These are phyloP conservation scores for Alectoris magna DNA, from an alignment of 2,797 vertebrate genomes.

Conservation along the genomic window DNA sequence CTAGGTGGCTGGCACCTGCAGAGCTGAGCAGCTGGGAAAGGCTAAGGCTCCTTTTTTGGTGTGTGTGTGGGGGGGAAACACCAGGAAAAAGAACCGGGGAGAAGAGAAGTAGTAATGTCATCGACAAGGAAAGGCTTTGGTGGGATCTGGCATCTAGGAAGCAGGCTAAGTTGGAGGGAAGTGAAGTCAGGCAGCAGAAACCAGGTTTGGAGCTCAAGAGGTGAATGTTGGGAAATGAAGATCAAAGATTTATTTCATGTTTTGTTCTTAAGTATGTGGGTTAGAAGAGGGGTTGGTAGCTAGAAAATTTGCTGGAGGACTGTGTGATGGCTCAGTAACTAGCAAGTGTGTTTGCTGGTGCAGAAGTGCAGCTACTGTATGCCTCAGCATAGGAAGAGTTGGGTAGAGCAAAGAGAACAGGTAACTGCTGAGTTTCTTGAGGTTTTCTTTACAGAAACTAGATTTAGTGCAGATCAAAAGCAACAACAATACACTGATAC, in stretches of 20 bases:
- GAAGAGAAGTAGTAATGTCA: neutral
- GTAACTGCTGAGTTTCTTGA: neutral
- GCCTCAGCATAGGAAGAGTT: neutral
- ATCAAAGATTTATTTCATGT: neutral
- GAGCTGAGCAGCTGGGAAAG: neutral
- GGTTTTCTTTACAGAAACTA: neutral
- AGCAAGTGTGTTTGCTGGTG: neutral
- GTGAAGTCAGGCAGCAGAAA: neutral
- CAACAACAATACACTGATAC: neutral
- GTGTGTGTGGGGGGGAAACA: neutral
- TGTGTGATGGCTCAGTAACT: neutral
- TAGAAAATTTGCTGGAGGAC: neutral
- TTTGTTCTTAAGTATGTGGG: neutral
- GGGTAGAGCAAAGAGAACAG: neutral
- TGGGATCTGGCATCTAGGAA: neutral
- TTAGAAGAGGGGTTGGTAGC: neutral
- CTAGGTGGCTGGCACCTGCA: neutral
- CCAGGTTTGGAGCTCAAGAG: neutral
- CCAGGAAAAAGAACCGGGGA: neutral
- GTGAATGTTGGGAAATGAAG: neutral
- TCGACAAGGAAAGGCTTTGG: neutral
- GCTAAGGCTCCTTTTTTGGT: neutral
- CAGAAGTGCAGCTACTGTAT: neutral
- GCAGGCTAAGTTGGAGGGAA: neutral
- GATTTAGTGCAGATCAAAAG: neutral